phyloP scores from a whole-genome alignment of 1,140 invertebrate species.

The Melitaea cinxia region DNA sequence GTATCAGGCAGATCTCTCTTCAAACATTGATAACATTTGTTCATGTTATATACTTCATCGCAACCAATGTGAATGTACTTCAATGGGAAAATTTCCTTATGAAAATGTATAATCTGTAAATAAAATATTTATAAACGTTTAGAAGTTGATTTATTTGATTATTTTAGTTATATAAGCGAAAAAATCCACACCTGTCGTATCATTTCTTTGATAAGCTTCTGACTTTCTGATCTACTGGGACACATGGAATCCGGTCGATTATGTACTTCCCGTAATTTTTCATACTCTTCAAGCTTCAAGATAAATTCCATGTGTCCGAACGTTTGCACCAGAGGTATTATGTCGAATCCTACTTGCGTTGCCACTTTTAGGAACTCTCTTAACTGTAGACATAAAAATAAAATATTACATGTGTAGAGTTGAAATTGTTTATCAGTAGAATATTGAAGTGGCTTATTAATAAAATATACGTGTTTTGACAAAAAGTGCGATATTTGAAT shows the following conservation, averaged over 20 bases:
- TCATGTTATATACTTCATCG: constrained; percentile 93
- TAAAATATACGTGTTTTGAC: too few relatives aligned
- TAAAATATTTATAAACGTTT: not conserved
- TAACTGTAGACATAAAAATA: constrained; percentile 51
- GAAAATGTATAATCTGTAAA: constrained; percentile 69
- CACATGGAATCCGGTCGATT: constrained; percentile 92
- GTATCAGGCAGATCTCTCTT: constrained; percentile 37
- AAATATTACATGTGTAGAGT: too few relatives aligned
- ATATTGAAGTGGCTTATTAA: too few relatives aligned
- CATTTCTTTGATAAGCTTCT: constrained; percentile 88
- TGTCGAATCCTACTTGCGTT: constrained; percentile 82
- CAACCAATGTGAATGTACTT: constrained; percentile 91
- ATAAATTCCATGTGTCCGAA: constrained; percentile 97
- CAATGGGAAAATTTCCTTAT: constrained; percentile 72
- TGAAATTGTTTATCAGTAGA: too few relatives aligned
- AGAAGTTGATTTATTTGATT: not conserved
- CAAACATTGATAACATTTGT: constrained; percentile 84
- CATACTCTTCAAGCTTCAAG: constrained; percentile 90
- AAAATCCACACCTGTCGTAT: constrained; percentile 88
- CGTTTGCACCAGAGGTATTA: constrained; percentile 97
- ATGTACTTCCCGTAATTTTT: constrained; percentile 89
- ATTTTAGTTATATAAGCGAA: too few relatives aligned
- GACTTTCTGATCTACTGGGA: constrained; percentile 88
- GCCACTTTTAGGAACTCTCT: constrained; percentile 50
- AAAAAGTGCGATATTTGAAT: too few relatives aligned